Conservation (phyloP, 2,888 invertebrate genomes). For the Neocrepidodera transversa region DNA sequence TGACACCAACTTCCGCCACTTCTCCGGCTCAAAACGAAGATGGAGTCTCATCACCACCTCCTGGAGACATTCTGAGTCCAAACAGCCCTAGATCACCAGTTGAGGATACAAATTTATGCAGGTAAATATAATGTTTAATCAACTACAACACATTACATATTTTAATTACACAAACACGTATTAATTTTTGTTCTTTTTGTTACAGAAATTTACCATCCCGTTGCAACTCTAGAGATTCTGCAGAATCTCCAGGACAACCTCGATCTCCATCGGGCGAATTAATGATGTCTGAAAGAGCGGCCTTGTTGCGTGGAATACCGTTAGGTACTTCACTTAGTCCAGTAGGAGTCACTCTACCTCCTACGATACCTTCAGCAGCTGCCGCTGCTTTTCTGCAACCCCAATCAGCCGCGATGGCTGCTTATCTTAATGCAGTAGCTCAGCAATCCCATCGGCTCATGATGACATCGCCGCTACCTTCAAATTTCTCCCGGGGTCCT, state of each 20-base stretch:
- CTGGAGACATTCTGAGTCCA: conserved; percentile 56
- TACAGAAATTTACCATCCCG: conserved; percentile 81
- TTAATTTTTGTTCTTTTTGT: conserved; percentile 57
- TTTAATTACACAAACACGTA: no score
- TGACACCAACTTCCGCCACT: conserved; percentile 58
- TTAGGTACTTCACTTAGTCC: conserved; percentile 70
- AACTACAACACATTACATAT: no score
- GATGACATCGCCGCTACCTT: conserved; percentile 68
- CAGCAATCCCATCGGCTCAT: conserved; percentile 78
- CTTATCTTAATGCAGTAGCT: conserved; percentile 74
- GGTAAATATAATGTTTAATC: conserved; percentile 18
- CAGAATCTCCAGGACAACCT: conserved; percentile 65
- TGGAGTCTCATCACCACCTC: conserved; percentile 55
- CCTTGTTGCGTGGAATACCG: conserved; percentile 61
- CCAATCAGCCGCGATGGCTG: conserved; percentile 83
- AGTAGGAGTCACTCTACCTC: conserved; percentile 70
- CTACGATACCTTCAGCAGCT: conserved; percentile 72
- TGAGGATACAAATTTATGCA: conserved; percentile 47
- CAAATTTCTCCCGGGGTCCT: conserved; percentile 60
- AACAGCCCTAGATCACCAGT: conserved; percentile 54
- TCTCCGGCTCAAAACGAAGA: conserved; percentile 58
- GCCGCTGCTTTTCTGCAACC: conserved; percentile 71
- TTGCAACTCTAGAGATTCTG: conserved; percentile 82
- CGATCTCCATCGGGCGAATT: conserved; percentile 82
- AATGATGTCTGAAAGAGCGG: conserved; percentile 71